Evolutionary conservation across 2,113 vertebrate species (phyloP).

Genomic region (Phyllostomus hastatus): DNA sequence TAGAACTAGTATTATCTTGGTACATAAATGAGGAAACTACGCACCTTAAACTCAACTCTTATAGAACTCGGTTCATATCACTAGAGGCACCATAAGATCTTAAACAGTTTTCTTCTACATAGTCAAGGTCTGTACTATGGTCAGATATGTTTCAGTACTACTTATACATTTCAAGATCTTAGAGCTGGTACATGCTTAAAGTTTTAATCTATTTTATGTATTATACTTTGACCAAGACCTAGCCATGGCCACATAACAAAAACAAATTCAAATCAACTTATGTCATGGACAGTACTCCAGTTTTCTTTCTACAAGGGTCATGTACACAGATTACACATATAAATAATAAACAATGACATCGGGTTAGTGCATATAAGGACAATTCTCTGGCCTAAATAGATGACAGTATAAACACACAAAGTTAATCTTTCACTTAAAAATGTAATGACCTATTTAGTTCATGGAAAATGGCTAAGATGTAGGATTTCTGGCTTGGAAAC

Average conservation of each 20-base stretch:
- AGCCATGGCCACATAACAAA: not conserved
- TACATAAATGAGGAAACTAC: not conserved
- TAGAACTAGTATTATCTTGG: not conserved
- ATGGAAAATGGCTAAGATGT: not conserved
- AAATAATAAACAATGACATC: not conserved
- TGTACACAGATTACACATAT: not conserved
- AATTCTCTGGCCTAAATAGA: not conserved
- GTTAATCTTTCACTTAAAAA: not conserved
- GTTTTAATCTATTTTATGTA: not conserved
- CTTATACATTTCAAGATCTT: not conserved
- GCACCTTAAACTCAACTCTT: not conserved
- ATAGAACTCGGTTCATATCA: not conserved
- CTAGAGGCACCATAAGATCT: not conserved
- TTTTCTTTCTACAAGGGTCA: not conserved
- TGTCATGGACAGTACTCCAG: not conserved
- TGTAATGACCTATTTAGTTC: not conserved
- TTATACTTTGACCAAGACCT: not conserved
- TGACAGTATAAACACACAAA: not conserved
- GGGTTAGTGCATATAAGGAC: not conserved
- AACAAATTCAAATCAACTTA: not conserved
- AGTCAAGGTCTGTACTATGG: not conserved
- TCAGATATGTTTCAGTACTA: not conserved
- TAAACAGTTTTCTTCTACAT: not conserved
- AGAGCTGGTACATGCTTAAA: not conserved
- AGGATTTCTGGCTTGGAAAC: not conserved